These are phyloP conservation scores for Trididemnum miniatum DNA, from an alignment of 23 tunicate genomes.

Conservation along the genomic window DNA sequence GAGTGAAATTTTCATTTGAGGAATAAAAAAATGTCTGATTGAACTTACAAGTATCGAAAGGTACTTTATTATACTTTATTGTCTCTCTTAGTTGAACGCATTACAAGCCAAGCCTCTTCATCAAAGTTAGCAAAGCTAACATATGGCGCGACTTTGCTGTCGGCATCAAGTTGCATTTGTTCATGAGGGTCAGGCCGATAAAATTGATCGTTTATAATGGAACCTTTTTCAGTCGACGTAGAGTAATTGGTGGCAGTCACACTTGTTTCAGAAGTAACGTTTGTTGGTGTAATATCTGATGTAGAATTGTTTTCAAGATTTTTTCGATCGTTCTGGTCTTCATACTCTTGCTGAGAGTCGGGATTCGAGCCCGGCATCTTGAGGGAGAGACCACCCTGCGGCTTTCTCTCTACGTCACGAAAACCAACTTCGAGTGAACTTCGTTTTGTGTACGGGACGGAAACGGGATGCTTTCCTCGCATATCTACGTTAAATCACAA, in stretches of 20 bases:
- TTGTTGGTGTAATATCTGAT: slow-evolving; percentile 84
- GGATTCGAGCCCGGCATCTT: slow-evolving; percentile 27
- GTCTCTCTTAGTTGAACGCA: slow-evolving; percentile 9
- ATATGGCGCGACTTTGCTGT: slow-evolving; percentile 64
- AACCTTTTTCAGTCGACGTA: neutral
- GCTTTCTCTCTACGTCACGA: neutral
- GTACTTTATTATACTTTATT: too few relatives aligned
- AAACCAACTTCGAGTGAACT: slow-evolving; percentile 5
- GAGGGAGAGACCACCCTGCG: slow-evolving; percentile 44
- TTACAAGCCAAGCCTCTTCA: slow-evolving; percentile 51
- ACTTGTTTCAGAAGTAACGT: neutral
- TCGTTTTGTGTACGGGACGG: slow-evolving; percentile 47
- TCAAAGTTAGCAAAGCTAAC: slow-evolving; percentile 71
- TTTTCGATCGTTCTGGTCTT: neutral
- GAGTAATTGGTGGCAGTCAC: neutral
- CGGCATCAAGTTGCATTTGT: slow-evolving; percentile 48
- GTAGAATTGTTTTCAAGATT: slow-evolving; percentile 27
- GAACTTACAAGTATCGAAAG: too few relatives aligned
- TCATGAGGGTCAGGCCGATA: slow-evolving; percentile 46
- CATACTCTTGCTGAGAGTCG: neutral
- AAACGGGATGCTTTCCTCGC: slow-evolving; percentile 54
- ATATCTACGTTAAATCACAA: too few relatives aligned
- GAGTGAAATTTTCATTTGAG: too few relatives aligned
- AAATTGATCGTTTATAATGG: neutral
- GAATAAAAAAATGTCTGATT: too few relatives aligned